Percentiles rank a stretch among this genome's conserved stretches.
Conservation (phyloP, 2,888 invertebrate species). For the Eristalinus sepulchralis region DNA sequence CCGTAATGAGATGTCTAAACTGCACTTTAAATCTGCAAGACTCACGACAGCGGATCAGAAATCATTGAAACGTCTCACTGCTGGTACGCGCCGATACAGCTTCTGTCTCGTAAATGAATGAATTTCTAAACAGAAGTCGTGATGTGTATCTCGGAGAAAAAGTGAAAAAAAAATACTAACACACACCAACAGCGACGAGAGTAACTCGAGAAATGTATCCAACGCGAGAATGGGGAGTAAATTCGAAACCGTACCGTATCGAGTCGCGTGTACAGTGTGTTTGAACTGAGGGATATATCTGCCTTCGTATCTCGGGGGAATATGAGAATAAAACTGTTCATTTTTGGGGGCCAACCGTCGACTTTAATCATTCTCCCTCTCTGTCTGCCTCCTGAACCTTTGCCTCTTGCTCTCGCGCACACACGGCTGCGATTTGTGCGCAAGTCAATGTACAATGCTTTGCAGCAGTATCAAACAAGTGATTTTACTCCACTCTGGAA, state of each 20-base stretch:
- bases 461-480: slow-evolving; percentile 70
- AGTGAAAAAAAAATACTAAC: background rate
- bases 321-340: slow-evolving; percentile 11
- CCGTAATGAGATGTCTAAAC: background rate
- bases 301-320: slow-evolving; percentile 47
- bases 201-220: background rate
- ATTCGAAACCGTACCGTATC: slow-evolving; percentile 30
- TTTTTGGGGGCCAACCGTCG: slow-evolving; percentile 40
- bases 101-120: slow-evolving; percentile 13
- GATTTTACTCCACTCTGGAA: slow-evolving; percentile 34
- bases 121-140: background rate
- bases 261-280: slow-evolving; percentile 46
- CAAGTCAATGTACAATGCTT: slow-evolving; percentile 50
- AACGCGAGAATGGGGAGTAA: background rate
- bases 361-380: slow-evolving; percentile 55
- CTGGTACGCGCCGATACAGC: slow-evolving; percentile 43
- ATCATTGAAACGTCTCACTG: slow-evolving; percentile 22
- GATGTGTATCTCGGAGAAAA: background rate
- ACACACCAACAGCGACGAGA: background rate
- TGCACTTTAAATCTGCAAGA: slow-evolving; percentile 20
- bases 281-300: slow-evolving; percentile 66
- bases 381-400: slow-evolving; percentile 17
- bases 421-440: slow-evolving; percentile 31
- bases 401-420: background rate
- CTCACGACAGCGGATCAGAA: slow-evolving; percentile 21